phyloP scores from a whole-genome alignment of 2,888 invertebrate genomes.

The Busseola fusca region DNA sequence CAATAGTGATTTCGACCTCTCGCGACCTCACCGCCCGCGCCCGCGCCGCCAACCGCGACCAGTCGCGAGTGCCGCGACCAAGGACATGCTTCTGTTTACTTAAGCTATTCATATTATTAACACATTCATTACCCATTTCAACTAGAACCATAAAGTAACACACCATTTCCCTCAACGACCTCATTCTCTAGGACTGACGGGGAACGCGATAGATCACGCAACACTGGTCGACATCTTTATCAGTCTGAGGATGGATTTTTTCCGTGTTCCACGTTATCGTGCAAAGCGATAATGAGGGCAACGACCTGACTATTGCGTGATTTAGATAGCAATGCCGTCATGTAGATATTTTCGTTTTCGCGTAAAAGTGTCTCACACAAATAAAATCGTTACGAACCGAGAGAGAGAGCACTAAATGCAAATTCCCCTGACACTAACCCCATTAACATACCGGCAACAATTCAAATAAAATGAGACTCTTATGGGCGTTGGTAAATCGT shows the following conservation, averaged over 20 bases:
- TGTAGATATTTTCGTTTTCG: slow-evolving; percentile 60
- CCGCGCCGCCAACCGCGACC: slow-evolving; percentile 57
- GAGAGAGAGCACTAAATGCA: slow-evolving; percentile 48
- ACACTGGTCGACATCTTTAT: slow-evolving; percentile 74
- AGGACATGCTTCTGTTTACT: slow-evolving; percentile 70
- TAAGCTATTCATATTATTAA: slow-evolving; percentile 63
- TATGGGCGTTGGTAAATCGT: slow-evolving; percentile 68
- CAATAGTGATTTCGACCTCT: slow-evolving; percentile 68
- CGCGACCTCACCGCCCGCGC: slow-evolving; percentile 61
- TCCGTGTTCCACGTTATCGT: slow-evolving; percentile 84
- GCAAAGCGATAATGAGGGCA: slow-evolving; percentile 82
- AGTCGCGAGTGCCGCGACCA: slow-evolving; percentile 65
- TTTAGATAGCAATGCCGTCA: slow-evolving; percentile 73
- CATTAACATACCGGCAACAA: slow-evolving; percentile 62
- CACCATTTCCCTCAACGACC: slow-evolving; percentile 48
- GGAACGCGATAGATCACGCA: slow-evolving; percentile 66
- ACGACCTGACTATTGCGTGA: slow-evolving; percentile 80
- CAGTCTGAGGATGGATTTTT: slow-evolving; percentile 81
- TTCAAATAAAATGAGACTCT: slow-evolving; percentile 65
- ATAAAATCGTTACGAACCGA: slow-evolving; percentile 28
- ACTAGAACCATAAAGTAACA: slow-evolving; percentile 63
- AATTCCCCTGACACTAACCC: slow-evolving; percentile 63
- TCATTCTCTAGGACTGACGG: slow-evolving; percentile 22
- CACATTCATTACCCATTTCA: slow-evolving; percentile 64
- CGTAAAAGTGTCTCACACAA: slow-evolving; percentile 43